phyloP scores from a whole-genome alignment of 2,113 vertebrate genomes.

The Anarrhichthys ocellatus region DNA sequence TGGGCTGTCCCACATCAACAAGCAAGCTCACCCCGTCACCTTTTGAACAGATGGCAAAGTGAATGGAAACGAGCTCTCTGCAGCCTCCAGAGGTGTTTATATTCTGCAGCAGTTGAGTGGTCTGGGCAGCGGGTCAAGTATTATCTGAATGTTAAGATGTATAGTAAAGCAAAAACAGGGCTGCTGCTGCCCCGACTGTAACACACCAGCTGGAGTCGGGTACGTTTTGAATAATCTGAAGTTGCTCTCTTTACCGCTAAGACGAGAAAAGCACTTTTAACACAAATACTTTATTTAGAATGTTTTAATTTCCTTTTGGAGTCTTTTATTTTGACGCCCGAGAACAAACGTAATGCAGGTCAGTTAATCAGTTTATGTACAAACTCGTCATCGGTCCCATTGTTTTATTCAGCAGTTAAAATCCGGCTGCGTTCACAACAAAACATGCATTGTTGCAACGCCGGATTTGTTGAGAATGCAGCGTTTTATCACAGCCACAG shows the following conservation, averaged over 20 bases:
- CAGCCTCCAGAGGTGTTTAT: slow-evolving; percentile 20
- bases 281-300: neutral
- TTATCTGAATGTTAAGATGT: slow-evolving; percentile 44
- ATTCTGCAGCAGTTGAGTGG: slow-evolving; percentile 17
- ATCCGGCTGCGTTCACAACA: neutral
- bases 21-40: neutral
- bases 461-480: neutral
- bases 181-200: slow-evolving; percentile 27
- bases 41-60: slow-evolving; percentile 10
- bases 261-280: slow-evolving; percentile 1
- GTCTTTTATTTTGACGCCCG: slow-evolving; percentile 2
- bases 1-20: neutral
- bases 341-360: no score
- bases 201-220: neutral
- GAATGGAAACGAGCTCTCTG: slow-evolving; percentile 10
- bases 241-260: neutral
- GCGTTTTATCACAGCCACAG: neutral
- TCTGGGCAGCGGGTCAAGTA: neutral
- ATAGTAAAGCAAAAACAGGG: slow-evolving; percentile 7
- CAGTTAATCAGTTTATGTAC: neutral
- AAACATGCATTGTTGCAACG: neutral
- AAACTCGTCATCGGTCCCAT: neutral
- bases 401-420: neutral
- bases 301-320: neutral
- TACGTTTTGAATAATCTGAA: neutral